These are phyloP conservation scores for Gymnoscopelus microlampas DNA, from an alignment of 2,797 vertebrate genomes.

Conservation along the genomic window DNA sequence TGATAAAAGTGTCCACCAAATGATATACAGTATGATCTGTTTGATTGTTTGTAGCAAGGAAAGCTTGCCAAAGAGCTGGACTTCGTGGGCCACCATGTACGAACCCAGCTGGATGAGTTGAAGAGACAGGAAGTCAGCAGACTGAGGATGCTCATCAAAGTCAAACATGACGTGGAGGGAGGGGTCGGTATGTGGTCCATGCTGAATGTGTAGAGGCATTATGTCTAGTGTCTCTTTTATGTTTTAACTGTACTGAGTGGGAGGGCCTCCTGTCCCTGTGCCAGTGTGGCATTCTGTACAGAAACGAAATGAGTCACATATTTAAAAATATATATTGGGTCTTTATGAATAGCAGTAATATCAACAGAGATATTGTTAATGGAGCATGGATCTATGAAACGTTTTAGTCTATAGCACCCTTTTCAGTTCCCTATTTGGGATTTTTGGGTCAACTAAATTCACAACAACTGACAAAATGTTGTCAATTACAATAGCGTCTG, in stretches of 20 bases:
- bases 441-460: too few relatives aligned
- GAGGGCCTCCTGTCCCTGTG: too few relatives aligned
- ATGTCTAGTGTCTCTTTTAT: too few relatives aligned
- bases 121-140: conserved; percentile 93
- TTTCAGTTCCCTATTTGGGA: too few relatives aligned
- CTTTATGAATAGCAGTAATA: too few relatives aligned
- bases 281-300: too few relatives aligned
- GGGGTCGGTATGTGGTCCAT: conserved; percentile 72
- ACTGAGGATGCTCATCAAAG: conserved; percentile 92
- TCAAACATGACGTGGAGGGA: conserved; percentile 87
- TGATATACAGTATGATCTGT: not conserved
- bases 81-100: conserved; percentile 92
- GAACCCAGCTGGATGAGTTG: conserved; percentile 91
- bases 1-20: too few relatives aligned
- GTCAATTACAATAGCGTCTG: not conserved
- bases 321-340: too few relatives aligned
- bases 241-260: too few relatives aligned
- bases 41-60: conserved; percentile 81
- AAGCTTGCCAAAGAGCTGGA: conserved; percentile 93
- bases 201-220: too few relatives aligned
- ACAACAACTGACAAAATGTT: not conserved
- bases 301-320: too few relatives aligned
- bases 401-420: too few relatives aligned
- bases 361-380: not conserved
- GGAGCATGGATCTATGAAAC: not conserved